A percentile compares a stretch with the other conserved stretches of the same genome.
phyloP scores from a whole-genome alignment of 2,888 invertebrate genomes.

The Craniophora ligustri region DNA sequence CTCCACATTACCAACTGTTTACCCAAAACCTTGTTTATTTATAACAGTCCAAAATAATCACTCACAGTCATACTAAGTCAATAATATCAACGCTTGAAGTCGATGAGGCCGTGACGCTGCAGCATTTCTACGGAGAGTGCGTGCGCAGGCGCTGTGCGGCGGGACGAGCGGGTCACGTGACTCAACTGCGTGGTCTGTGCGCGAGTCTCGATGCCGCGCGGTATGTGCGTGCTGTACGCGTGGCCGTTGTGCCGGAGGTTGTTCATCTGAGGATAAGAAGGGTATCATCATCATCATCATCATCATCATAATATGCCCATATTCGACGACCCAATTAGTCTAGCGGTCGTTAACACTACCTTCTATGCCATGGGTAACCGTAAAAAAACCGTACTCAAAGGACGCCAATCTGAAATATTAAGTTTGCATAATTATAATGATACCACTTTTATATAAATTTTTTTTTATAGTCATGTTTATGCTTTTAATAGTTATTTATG shows the following conservation, averaged over 20 bases:
- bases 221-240: slow-evolving; percentile 56
- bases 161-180: slow-evolving; percentile 80
- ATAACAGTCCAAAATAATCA: background rate
- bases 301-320: too few relatives aligned
- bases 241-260: slow-evolving; percentile 74
- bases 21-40: slow-evolving; percentile 3
- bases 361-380: too few relatives aligned
- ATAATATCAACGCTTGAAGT: slow-evolving; percentile 69
- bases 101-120: slow-evolving; percentile 81
- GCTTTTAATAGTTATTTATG: too few relatives aligned
- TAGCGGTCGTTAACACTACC: too few relatives aligned
- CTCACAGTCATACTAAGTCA: background rate
- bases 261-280: slow-evolving; percentile 72
- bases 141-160: slow-evolving; percentile 80
- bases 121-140: slow-evolving; percentile 79
- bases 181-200: slow-evolving; percentile 78
- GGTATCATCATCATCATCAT: too few relatives aligned
- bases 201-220: slow-evolving; percentile 70
- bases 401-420: too few relatives aligned
- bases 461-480: too few relatives aligned
- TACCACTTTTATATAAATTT: too few relatives aligned
- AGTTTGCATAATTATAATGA: too few relatives aligned
- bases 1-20: too few relatives aligned
- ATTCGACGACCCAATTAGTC: too few relatives aligned
- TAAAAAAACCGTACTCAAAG: too few relatives aligned